phyloP scores from a whole-genome alignment of 2,113 vertebrate genomes.

The Ranitomeya imitator region DNA sequence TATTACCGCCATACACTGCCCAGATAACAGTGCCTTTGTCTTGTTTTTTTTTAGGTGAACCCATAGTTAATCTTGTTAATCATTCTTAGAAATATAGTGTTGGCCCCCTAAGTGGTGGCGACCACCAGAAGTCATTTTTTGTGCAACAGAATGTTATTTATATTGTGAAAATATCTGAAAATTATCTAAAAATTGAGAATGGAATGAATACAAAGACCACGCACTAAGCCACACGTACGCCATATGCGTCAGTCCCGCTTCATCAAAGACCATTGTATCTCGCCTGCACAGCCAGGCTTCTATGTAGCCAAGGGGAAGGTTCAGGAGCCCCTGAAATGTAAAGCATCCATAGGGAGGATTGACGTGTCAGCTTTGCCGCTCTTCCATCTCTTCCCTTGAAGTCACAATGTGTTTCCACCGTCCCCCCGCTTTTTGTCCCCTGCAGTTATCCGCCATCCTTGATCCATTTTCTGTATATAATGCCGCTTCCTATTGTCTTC shows the following conservation, averaged over 20 bases:
- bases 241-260: neutral
- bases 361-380: slow-evolving; percentile 28
- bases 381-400: neutral
- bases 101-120: no score
- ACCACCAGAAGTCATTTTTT: neutral
- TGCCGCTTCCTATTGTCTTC: neutral
- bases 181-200: neutral
- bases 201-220: neutral
- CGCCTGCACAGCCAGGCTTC: neutral
- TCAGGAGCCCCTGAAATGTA: neutral
- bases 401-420: neutral
- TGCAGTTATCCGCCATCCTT: slow-evolving; percentile 29
- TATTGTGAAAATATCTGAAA: neutral
- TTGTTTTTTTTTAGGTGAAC: no score
- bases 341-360: neutral
- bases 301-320: neutral
- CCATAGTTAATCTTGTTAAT: no score
- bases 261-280: neutral
- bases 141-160: neutral
- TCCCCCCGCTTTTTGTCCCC: neutral
- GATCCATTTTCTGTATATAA: slow-evolving; percentile 31
- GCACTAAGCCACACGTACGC: neutral
- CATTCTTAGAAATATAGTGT: no score
- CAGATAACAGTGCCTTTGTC: no score
- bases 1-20: no score